These are phyloP conservation scores for Porites rus DNA, from an alignment of 92 coral and sea anemone genomes.

Conservation along the genomic window DNA sequence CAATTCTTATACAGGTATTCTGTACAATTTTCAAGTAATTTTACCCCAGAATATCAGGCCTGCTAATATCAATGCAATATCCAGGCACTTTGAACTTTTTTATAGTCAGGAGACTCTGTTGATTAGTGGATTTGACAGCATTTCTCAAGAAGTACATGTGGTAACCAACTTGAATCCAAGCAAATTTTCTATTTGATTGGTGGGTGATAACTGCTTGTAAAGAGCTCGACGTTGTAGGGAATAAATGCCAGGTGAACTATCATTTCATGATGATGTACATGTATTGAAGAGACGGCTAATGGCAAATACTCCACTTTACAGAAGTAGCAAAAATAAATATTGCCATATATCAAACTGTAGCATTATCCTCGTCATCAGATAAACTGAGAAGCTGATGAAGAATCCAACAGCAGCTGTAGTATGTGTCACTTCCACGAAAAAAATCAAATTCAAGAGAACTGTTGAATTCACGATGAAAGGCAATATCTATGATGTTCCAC, in stretches of 20 bases:
- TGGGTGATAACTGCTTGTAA: not conserved
- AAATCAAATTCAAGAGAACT: not conserved
- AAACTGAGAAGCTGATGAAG: not conserved
- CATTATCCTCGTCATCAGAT: not conserved
- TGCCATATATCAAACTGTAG: not conserved
- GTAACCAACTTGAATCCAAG: constrained; percentile 8
- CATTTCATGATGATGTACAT: too few species aligned
- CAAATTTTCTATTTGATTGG: not conserved
- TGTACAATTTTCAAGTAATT: too few species aligned
- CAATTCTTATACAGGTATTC: not conserved
- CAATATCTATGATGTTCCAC: constrained; percentile 1
- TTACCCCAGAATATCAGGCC: not conserved
- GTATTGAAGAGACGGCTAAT: not conserved
- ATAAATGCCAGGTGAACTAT: not conserved
- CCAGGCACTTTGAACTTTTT: not conserved
- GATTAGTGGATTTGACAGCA: not conserved
- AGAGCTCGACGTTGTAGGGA: not conserved
- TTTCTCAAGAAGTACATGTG: constrained; percentile 34
- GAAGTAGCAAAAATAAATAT: not conserved
- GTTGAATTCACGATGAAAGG: not conserved
- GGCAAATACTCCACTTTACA: constrained; percentile 1
- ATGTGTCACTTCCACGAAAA: not conserved
- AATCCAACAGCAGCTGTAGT: not conserved
- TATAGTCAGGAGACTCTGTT: not conserved
- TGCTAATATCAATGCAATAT: not conserved